Conservation (phyloP, 2,888 invertebrate species). For the Cyclophora punctaria region DNA sequence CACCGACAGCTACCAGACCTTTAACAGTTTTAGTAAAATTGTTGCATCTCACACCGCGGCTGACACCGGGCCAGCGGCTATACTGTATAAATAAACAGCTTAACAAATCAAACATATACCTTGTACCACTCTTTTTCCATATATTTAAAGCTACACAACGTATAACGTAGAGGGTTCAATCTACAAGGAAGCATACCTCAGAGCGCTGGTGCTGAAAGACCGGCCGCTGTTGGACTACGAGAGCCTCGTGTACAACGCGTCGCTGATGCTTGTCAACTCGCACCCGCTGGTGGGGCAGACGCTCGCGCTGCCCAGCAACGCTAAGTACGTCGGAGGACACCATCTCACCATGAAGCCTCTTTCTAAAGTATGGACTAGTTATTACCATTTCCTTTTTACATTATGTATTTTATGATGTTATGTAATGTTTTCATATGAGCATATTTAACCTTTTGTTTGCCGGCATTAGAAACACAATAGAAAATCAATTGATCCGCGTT, state of each 20-base stretch:
- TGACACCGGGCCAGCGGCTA: no score
- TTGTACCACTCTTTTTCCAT: background rate
- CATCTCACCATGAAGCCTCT: constrained; percentile 29
- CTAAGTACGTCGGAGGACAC: constrained; percentile 43
- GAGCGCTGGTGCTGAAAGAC: constrained; percentile 27
- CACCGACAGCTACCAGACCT: no score
- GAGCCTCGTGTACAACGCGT: constrained; percentile 29
- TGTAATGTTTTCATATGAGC: background rate
- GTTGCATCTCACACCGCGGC: no score
- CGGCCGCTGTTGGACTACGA: constrained; percentile 34
- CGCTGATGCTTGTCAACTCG: constrained; percentile 42
- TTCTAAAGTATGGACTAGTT: constrained; percentile 26
- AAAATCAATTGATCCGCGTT: no score
- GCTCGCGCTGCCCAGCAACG: constrained; percentile 34
- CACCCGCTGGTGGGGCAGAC: constrained; percentile 36
- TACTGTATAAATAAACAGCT: no score
- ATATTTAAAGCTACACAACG: constrained; percentile 29
- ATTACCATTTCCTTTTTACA: background rate
- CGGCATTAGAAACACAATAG: no score
- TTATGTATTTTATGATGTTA: background rate
- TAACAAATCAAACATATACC: no score
- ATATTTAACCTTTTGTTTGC: no score
- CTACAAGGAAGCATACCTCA: constrained; percentile 32
- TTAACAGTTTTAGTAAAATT: no score
- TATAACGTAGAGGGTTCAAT: constrained; percentile 33